Evolutionary conservation across 2,113 vertebrate genomes (phyloP).

Genomic region (Chloebia gouldiae): DNA sequence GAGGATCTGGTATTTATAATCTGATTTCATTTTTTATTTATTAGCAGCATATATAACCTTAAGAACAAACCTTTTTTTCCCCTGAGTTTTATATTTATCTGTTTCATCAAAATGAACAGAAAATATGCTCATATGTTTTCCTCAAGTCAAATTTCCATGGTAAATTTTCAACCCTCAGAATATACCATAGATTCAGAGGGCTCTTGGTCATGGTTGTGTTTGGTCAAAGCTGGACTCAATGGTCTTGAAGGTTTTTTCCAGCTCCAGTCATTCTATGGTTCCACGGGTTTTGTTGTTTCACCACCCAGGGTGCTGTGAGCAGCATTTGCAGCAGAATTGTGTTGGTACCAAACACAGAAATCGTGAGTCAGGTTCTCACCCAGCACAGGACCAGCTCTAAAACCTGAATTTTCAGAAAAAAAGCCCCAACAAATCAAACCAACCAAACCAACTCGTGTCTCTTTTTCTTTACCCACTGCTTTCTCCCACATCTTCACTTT

Average conservation of each 20-base stretch:
- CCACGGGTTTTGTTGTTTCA: background rate
- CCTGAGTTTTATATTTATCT: background rate
- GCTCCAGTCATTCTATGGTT: background rate
- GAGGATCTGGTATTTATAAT: background rate
- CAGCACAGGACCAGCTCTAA: background rate
- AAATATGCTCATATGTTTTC: background rate
- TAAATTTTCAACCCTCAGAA: background rate
- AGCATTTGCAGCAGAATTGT: background rate
- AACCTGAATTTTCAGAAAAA: background rate
- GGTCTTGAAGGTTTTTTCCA: background rate
- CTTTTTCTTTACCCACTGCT: background rate
- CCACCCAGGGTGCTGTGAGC: background rate
- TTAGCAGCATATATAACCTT: background rate
- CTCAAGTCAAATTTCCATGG: background rate
- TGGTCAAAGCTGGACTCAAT: background rate
- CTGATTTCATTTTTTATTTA: background rate
- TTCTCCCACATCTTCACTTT: background rate
- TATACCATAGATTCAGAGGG: background rate
- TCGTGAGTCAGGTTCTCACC: background rate
- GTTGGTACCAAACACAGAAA: background rate
- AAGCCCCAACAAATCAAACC: background rate
- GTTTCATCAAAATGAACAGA: background rate
- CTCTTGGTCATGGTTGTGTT: background rate
- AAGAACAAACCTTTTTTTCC: background rate
- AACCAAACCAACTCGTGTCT: background rate